These are phyloP conservation scores for Hiodon tergisus DNA, from an alignment of 2,113 vertebrate species.

Conservation along the genomic window DNA sequence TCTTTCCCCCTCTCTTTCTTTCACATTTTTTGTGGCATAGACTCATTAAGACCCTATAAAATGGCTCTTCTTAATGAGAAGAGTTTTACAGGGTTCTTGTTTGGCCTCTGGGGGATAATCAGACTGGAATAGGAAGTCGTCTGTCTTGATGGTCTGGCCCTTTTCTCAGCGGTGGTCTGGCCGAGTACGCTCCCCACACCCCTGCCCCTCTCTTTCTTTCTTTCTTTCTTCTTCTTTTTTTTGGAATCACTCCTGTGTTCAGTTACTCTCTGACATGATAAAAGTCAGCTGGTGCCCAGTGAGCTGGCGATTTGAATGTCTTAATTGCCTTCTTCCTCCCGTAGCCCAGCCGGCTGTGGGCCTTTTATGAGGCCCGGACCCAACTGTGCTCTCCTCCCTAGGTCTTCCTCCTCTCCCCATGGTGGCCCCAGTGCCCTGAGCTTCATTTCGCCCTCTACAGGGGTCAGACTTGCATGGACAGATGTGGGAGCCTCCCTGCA, in stretches of 20 bases:
- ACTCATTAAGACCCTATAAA: slow-evolving; percentile 68
- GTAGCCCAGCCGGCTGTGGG: slow-evolving; percentile 39
- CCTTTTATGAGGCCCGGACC: slow-evolving; percentile 75
- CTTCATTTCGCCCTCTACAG: slow-evolving; percentile 25
- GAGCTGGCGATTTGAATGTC: slow-evolving; percentile 72
- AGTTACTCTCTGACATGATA: slow-evolving; percentile 78
- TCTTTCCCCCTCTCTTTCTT: slow-evolving; percentile 38
- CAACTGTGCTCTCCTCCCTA: slow-evolving; percentile 58
- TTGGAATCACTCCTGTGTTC: slow-evolving; percentile 69
- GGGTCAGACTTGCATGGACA: not conserved
- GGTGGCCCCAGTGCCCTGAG: slow-evolving; percentile 19
- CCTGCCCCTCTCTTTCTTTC: slow-evolving; percentile 23
- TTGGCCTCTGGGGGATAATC: slow-evolving; percentile 60
- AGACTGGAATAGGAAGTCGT: slow-evolving; percentile 85
- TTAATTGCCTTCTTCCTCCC: slow-evolving; percentile 88
- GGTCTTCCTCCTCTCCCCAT: slow-evolving; percentile 41
- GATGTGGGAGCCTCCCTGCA: not conserved
- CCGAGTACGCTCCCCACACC: slow-evolving; percentile 53
- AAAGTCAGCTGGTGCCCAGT: slow-evolving; percentile 77
- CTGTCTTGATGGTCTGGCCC: slow-evolving; percentile 83
- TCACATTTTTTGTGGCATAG: slow-evolving; percentile 48
- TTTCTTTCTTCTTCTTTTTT: slow-evolving; percentile 10
- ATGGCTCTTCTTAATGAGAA: slow-evolving; percentile 60
- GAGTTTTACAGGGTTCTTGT: slow-evolving; percentile 56
- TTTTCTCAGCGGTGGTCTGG: slow-evolving; percentile 82